Percentiles rank a stretch among this genome's conserved stretches.
Evolutionary conservation across 2,888 invertebrate species (phyloP).

Genomic region (Heliconius erato): DNA sequence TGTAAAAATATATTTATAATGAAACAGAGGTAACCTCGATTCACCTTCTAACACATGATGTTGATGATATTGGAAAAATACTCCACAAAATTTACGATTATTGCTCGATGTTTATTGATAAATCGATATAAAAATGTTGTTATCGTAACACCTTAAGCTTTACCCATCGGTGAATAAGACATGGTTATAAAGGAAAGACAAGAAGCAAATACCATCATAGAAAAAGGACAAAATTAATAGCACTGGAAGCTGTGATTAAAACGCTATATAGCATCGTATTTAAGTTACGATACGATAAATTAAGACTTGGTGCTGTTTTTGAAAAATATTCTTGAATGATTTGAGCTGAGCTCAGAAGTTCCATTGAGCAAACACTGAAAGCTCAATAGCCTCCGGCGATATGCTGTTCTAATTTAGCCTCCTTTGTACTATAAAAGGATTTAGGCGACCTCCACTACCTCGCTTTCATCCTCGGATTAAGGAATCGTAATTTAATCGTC

Average conservation of each 20-base stretch:
- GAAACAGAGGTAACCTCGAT: too few relatives aligned
- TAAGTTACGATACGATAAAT: background rate
- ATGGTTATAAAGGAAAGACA: background rate
- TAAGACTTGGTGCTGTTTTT: background rate
- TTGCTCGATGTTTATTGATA: too few relatives aligned
- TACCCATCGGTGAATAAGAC: too few relatives aligned
- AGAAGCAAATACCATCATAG: background rate
- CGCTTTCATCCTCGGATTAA: conserved; percentile 37
- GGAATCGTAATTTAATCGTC: conserved; percentile 38
- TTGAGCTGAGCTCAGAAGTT: conserved; percentile 11
- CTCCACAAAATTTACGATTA: background rate
- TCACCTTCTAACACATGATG: too few relatives aligned
- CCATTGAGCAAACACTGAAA: conserved; percentile 25
- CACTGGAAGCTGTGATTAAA: background rate
- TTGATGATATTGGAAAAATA: background rate
- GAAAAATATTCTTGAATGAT: conserved; percentile 19
- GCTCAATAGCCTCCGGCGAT: conserved; percentile 33
- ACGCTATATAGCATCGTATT: background rate
- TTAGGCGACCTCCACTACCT: conserved; percentile 36
- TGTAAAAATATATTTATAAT: background rate
- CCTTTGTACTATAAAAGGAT: conserved; percentile 45
- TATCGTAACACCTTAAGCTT: too few relatives aligned
- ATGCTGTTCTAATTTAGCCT: conserved; percentile 34
- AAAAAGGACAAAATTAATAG: background rate
- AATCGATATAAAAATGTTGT: too few relatives aligned